Conservation (phyloP, 2,888 invertebrate genomes). For the Aphodius sticticus region DNA sequence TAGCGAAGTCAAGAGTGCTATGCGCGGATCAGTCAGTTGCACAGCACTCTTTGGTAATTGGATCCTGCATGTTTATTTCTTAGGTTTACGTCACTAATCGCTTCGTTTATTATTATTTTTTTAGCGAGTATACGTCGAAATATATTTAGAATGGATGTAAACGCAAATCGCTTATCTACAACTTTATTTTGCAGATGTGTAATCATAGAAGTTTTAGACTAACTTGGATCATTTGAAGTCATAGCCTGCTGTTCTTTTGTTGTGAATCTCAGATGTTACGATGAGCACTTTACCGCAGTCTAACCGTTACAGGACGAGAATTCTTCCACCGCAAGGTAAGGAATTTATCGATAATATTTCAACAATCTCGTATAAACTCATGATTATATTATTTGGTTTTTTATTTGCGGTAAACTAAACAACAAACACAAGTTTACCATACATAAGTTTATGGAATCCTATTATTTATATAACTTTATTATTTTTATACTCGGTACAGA, state of each 20-base stretch:
- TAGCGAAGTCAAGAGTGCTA: neutral
- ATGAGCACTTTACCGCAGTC: slow-evolving; percentile 52
- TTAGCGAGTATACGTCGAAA: neutral
- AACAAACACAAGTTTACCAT: too few relatives aligned
- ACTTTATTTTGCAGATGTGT: slow-evolving; percentile 43
- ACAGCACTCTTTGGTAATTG: slow-evolving; percentile 30
- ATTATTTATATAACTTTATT: neutral
- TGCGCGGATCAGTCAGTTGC: neutral
- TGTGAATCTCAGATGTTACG: slow-evolving; percentile 24
- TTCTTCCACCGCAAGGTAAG: slow-evolving; percentile 50
- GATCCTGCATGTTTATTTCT: slow-evolving; percentile 23
- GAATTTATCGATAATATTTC: slow-evolving; percentile 23
- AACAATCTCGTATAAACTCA: too few relatives aligned
- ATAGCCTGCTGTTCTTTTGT: slow-evolving; percentile 26
- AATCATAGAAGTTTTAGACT: slow-evolving; percentile 46
- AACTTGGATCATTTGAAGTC: slow-evolving; percentile 1
- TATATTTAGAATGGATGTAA: slow-evolving; percentile 15
- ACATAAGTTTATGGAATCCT: neutral
- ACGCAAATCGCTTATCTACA: slow-evolving; percentile 12
- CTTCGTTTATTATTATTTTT: neutral
- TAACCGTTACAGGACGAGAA: slow-evolving; percentile 52
- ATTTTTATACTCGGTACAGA: neutral
- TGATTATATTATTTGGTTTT: too few relatives aligned
- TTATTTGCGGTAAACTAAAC: too few relatives aligned
- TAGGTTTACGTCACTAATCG: slow-evolving; percentile 9